Conservation (phyloP, 2,113 vertebrate species). For the Tragelaphus scriptus region DNA sequence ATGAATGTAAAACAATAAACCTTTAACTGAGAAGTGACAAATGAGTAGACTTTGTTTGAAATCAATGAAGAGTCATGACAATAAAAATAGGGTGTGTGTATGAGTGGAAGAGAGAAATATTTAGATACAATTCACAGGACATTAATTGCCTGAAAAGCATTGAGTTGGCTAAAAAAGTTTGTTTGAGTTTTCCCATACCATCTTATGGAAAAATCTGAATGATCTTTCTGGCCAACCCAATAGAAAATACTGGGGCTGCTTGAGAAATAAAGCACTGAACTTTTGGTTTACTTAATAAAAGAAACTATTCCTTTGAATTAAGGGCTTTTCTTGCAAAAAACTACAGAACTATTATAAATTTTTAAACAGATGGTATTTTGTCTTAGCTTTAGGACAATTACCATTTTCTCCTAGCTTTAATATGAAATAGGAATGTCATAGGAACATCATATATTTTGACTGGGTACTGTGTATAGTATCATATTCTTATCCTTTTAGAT, state of each 20-base stretch:
- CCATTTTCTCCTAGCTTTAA: background rate
- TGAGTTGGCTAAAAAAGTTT: background rate
- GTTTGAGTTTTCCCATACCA: background rate
- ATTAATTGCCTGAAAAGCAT: background rate
- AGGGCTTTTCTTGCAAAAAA: background rate
- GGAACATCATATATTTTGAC: background rate
- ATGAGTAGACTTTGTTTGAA: background rate
- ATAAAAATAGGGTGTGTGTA: background rate
- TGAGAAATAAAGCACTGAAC: background rate
- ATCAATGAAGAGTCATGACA: background rate
- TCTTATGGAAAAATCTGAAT: background rate
- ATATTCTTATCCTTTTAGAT: background rate
- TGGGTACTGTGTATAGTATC: background rate
- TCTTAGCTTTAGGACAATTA: background rate
- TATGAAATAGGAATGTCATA: background rate
- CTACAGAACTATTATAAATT: background rate
- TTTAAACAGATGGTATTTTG: background rate
- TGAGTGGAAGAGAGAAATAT: background rate
- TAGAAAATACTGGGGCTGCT: background rate
- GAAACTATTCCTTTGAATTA: background rate
- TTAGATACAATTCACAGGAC: background rate
- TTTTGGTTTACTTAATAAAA: background rate
- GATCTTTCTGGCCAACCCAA: background rate
- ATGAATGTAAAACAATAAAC: conserved; percentile 29
- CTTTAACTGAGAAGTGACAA: background rate